A percentile compares a stretch with the other conserved stretches of the same genome.
Conservation (phyloP, 2,888 invertebrate genomes). For the Xestia sexstrigata region DNA sequence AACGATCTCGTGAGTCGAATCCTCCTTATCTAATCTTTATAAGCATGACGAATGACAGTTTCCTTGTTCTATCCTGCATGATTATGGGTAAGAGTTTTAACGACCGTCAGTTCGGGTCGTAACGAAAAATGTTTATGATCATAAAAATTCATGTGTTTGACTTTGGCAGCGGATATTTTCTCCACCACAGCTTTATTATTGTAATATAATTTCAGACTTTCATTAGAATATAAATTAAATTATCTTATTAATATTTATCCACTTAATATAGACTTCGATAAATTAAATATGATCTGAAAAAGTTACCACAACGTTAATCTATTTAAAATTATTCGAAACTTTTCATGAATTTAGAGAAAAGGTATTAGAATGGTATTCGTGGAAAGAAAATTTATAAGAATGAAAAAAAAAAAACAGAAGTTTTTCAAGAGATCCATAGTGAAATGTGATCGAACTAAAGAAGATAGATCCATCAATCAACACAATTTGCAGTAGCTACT, state of each 20-base stretch:
- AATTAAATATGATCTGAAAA: background rate
- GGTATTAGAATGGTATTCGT: background rate
- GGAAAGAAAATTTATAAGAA: background rate
- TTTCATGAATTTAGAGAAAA: background rate
- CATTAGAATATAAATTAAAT: constrained; percentile 35
- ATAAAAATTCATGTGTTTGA: constrained; percentile 67
- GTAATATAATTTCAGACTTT: constrained; percentile 48
- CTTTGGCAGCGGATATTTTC: constrained; percentile 57
- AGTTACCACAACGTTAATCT: background rate
- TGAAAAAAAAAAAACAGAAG: too few relatives aligned
- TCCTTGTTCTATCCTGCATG: constrained; percentile 65
- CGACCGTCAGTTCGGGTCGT: constrained; percentile 61
- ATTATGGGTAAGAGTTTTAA: constrained; percentile 69
- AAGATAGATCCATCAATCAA: constrained; percentile 27
- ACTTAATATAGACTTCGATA: background rate
- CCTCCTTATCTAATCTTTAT: constrained; percentile 63
- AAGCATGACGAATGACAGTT: constrained; percentile 67
- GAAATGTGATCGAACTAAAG: constrained; percentile 2
- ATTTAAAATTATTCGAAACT: background rate
- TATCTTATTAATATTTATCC: constrained; percentile 18
- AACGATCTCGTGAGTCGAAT: constrained; percentile 55
- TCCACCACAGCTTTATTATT: constrained; percentile 56
- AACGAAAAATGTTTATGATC: constrained; percentile 66
- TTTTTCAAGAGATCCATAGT: background rate
- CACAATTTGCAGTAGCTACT: constrained; percentile 21